Conservation (phyloP, 2,888 invertebrate species). For the Tenthredo mesomela region DNA sequence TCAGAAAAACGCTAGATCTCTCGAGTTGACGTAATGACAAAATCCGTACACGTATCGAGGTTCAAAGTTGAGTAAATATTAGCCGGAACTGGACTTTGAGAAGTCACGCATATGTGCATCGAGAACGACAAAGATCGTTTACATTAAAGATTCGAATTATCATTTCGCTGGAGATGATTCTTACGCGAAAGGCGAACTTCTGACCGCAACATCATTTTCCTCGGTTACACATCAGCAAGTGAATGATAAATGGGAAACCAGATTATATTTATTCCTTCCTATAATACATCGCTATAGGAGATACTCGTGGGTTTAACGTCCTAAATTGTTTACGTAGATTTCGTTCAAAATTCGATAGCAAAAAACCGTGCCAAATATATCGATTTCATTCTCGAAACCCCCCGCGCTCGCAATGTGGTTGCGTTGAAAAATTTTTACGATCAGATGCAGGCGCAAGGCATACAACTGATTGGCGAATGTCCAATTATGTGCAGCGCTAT, state of each 20-base stretch:
- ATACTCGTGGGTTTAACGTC: background rate
- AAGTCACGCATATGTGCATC: background rate
- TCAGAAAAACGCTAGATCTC: background rate
- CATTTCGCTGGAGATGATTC: background rate
- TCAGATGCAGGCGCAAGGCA: background rate
- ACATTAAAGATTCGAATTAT: background rate
- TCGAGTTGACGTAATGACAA: background rate
- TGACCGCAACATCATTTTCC: background rate
- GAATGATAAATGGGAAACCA: background rate
- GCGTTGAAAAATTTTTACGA: background rate
- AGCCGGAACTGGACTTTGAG: constrained; percentile 37
- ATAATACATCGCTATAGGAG: background rate
- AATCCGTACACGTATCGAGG: background rate
- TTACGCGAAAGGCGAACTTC: background rate
- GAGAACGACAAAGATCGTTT: background rate
- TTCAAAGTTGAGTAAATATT: constrained; percentile 5
- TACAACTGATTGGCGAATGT: constrained; percentile 2
- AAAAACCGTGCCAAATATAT: background rate
- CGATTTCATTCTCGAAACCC: background rate
- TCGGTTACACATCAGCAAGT: background rate
- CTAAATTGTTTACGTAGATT: background rate
- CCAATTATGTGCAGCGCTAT: constrained; percentile 19
- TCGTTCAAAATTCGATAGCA: background rate
- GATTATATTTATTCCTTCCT: background rate
- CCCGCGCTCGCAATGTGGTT: background rate